phyloP scores from a whole-genome alignment of 2,797 vertebrate species.

The Notolabrus celidotus region DNA sequence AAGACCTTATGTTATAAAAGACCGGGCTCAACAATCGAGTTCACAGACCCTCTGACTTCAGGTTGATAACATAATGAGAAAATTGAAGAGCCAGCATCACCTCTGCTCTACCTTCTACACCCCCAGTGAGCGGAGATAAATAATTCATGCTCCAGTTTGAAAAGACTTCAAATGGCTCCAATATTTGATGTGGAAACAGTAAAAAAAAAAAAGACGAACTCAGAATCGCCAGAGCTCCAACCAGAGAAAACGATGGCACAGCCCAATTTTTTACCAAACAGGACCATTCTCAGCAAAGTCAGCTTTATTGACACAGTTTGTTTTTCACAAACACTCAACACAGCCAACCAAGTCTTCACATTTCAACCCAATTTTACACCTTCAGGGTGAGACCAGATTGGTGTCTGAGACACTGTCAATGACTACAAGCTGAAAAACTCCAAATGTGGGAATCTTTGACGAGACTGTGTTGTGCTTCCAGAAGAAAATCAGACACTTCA shows the following conservation, averaged over 20 bases:
- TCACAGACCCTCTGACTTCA: slow-evolving; percentile 6
- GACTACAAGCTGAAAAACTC: slow-evolving; percentile 12
- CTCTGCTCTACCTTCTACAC: slow-evolving; percentile 18
- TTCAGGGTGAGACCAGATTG: slow-evolving; percentile 8
- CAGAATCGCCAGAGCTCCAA: slow-evolving; percentile 16
- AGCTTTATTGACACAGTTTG: slow-evolving; percentile 10
- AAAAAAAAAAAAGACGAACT: neutral
- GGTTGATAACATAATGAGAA: slow-evolving; percentile 19
- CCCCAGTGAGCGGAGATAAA: slow-evolving; percentile 12
- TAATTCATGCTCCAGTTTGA: slow-evolving; percentile 23
- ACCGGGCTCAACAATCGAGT: neutral
- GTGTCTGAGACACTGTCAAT: slow-evolving; percentile 22
- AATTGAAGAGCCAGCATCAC: slow-evolving; percentile 25
- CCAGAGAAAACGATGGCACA: slow-evolving; percentile 19
- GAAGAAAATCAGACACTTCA: slow-evolving; percentile 5
- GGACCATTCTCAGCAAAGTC: slow-evolving; percentile 10
- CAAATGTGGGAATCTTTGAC: neutral
- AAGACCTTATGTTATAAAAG: neutral
- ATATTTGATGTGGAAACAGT: slow-evolving; percentile 19
- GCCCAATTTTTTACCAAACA: slow-evolving; percentile 25
- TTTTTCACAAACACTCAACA: slow-evolving; percentile 21
- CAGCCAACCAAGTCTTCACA: slow-evolving; percentile 1
- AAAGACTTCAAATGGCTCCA: slow-evolving; percentile 18
- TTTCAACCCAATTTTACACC: slow-evolving; percentile 30
- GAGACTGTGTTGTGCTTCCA: slow-evolving; percentile 7